Evolutionary conservation across 2,113 vertebrate species (phyloP).

Genomic region (Cyprinus carpio): DNA sequence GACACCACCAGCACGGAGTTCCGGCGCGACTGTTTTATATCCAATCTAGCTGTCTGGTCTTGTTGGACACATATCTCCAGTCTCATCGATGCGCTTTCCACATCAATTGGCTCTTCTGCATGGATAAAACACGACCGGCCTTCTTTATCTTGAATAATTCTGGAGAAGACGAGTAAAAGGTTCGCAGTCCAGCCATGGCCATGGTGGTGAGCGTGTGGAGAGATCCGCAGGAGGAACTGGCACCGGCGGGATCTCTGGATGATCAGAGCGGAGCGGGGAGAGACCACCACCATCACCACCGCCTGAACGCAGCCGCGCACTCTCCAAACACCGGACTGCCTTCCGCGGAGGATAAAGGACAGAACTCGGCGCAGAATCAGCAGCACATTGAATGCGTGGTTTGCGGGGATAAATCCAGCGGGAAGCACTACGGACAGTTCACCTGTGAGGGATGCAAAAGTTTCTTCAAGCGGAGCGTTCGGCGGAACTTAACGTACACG

Average conservation of each 20-base stretch:
- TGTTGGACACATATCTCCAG: neutral
- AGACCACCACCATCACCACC: constrained; percentile 75
- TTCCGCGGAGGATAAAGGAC: constrained; percentile 81
- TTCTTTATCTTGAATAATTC: constrained; percentile 10
- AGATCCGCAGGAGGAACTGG: constrained; percentile 87
- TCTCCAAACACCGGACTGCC: constrained; percentile 82
- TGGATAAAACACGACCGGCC: constrained; percentile 29
- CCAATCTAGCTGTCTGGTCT: neutral
- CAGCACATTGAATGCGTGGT: constrained; percentile 95
- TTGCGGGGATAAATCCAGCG: constrained; percentile 95
- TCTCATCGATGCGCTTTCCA: constrained; percentile 4
- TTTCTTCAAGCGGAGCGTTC: constrained; percentile 92
- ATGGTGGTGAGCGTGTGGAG: constrained; percentile 90
- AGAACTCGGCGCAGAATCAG: constrained; percentile 74
- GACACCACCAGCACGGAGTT: constrained; percentile 5
- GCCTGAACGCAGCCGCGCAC: constrained; percentile 80
- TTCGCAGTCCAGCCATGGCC: constrained; percentile 84
- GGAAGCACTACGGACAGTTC: constrained; percentile 97
- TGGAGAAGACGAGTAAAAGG: constrained; percentile 2
- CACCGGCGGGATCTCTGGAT: constrained; percentile 80
- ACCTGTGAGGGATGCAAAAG: constrained; percentile 97
- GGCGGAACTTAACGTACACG: constrained; percentile 90
- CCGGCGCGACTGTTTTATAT: neutral
- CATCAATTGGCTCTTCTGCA: constrained; percentile 13
- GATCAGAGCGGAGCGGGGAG: constrained; percentile 69